These are phyloP conservation scores for Tiphia femorata DNA, from an alignment of 2,888 invertebrate species.

Conservation along the genomic window DNA sequence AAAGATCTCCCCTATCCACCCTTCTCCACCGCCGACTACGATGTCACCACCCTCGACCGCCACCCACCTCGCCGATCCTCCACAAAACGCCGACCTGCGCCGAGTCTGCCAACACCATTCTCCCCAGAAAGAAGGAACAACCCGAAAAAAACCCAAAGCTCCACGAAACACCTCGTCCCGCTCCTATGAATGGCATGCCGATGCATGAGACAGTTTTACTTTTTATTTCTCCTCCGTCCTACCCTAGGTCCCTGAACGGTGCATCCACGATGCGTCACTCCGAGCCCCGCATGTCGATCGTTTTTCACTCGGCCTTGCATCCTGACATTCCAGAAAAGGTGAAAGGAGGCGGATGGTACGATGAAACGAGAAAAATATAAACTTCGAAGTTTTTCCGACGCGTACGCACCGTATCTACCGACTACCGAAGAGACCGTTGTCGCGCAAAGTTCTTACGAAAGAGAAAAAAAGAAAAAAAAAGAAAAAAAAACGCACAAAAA, in stretches of 20 bases:
- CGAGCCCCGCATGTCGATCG: constrained; percentile 36
- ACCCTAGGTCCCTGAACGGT: neutral
- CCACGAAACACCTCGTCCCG: neutral
- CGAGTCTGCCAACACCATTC: constrained; percentile 40
- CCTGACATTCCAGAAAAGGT: no score
- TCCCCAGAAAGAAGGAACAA: neutral
- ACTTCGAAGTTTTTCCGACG: no score
- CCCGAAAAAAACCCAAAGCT: neutral
- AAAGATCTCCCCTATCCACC: constrained; percentile 4
- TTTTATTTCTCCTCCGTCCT: constrained; percentile 31
- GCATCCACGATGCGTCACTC: constrained; percentile 2
- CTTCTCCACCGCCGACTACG: neutral
- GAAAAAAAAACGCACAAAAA: neutral
- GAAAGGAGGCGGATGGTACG: no score
- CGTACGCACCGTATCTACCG: no score
- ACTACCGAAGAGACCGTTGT: no score
- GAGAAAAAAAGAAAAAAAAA: neutral
- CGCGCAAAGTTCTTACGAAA: neutral
- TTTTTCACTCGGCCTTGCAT: no score
- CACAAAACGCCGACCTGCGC: constrained; percentile 43
- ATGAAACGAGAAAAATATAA: no score
- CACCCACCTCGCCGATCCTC: constrained; percentile 14
- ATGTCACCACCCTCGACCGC: constrained; percentile 19
- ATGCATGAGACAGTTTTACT: constrained; percentile 60
- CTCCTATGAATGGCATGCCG: constrained; percentile 65